Evolutionary conservation across 2,888 invertebrate genomes (phyloP).

Genomic region (Caenorhabditis panamensis): DNA sequence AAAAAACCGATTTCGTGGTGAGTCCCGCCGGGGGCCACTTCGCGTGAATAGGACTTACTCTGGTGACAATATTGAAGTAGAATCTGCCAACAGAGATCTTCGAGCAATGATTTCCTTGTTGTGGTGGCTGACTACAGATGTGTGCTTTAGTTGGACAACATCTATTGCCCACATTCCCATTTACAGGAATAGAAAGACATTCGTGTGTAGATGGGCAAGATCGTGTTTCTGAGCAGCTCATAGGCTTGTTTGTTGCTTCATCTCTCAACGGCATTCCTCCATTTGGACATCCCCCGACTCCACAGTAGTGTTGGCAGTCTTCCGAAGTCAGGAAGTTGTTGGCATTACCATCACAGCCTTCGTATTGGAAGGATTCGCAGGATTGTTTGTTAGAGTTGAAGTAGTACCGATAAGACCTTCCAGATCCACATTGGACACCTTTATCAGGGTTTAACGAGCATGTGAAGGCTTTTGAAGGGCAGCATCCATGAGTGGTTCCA

Average conservation of each 20-base stretch:
- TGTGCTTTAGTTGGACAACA: constrained; percentile 79
- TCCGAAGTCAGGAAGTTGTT: constrained; percentile 77
- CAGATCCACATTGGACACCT: constrained; percentile 78
- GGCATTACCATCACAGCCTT: constrained; percentile 78
- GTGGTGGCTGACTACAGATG: constrained; percentile 78
- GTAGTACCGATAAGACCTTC: constrained; percentile 64
- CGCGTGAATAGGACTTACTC: too few species aligned
- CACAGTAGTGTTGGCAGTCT: constrained; percentile 78
- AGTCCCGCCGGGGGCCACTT: too few species aligned
- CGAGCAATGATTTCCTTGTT: constrained; percentile 77
- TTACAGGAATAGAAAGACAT: constrained; percentile 71
- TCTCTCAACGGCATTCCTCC: constrained; percentile 77
- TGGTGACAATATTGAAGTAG: constrained; percentile 72
- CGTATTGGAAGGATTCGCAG: constrained; percentile 78
- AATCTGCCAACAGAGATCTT: constrained; percentile 72
- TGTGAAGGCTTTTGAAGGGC: constrained; percentile 78
- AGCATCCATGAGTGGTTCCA: constrained; percentile 76
- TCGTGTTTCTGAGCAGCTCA: constrained; percentile 65
- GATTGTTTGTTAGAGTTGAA: constrained; percentile 78
- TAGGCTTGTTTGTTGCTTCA: constrained; percentile 72
- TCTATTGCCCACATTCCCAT: constrained; percentile 72
- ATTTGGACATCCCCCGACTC: constrained; percentile 79
- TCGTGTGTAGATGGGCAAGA: constrained; percentile 75
- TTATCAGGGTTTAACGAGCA: constrained; percentile 77
- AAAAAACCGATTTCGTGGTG: too few species aligned